Percentiles rank a stretch among this genome's conserved stretches.
phyloP scores from a whole-genome alignment of 2,113 vertebrate genomes.

The Loxodonta africana region DNA sequence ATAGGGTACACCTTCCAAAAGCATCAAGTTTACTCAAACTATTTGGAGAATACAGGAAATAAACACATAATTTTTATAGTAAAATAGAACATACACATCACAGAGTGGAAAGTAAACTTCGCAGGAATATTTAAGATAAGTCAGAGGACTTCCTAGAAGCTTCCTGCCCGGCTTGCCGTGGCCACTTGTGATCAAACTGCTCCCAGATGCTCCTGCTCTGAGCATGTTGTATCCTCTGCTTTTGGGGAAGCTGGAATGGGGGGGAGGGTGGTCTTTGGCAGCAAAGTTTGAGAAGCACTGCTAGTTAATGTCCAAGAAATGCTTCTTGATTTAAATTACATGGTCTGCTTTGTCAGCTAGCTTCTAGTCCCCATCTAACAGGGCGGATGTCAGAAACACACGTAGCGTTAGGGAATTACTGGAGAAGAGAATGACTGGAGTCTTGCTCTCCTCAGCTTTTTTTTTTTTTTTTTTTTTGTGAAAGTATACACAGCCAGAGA shows the following conservation, averaged over 20 bases:
- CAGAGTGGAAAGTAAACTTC: background rate
- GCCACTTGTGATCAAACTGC: background rate
- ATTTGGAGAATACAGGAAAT: background rate
- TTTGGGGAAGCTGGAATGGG: background rate
- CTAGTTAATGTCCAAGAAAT: background rate
- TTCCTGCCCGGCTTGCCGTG: background rate
- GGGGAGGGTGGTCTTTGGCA: background rate
- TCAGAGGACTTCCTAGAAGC: background rate
- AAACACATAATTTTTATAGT: background rate
- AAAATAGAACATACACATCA: background rate
- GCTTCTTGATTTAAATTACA: background rate
- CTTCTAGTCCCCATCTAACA: background rate
- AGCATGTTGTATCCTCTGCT: background rate
- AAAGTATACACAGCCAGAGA: background rate
- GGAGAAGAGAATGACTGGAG: background rate
- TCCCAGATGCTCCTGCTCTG: background rate
- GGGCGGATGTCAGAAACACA: background rate
- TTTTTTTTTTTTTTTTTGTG: background rate
- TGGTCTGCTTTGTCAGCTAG: background rate
- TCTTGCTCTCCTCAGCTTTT: background rate
- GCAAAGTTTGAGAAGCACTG: background rate
- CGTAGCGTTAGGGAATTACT: background rate
- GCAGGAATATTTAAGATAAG: background rate
- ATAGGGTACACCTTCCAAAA: background rate
- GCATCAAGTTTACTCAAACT: background rate